Conservation (phyloP, 2,113 vertebrate genomes). For the Datnioides undecimradiatus region DNA sequence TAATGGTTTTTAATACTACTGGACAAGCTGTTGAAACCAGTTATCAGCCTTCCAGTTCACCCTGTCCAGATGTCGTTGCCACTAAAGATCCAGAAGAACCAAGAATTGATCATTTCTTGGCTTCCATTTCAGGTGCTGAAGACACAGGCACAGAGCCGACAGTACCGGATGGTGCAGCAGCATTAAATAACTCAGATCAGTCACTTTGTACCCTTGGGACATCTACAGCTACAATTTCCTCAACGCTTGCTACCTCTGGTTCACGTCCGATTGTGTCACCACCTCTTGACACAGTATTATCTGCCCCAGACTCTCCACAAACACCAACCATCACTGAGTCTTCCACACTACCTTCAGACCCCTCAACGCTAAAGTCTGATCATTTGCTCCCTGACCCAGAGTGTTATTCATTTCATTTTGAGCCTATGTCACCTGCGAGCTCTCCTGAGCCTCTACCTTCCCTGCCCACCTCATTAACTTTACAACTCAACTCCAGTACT, state of each 20-base stretch:
- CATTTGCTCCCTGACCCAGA: slow-evolving; percentile 53
- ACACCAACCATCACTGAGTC: slow-evolving; percentile 19
- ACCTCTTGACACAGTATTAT: slow-evolving; percentile 23
- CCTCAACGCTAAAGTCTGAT: not conserved
- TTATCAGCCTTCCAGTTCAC: not conserved
- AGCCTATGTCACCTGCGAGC: slow-evolving; percentile 61
- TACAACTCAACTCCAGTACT: slow-evolving; percentile 19
- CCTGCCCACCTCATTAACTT: slow-evolving; percentile 30
- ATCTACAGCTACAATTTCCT: not conserved
- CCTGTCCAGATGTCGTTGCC: not conserved
- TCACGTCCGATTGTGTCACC: not conserved
- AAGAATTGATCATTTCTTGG: not conserved
- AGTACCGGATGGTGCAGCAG: slow-evolving; percentile 22
- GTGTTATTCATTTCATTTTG: slow-evolving; percentile 67
- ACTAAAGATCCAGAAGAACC: slow-evolving; percentile 1
- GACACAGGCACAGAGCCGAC: not conserved
- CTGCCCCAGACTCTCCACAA: not conserved
- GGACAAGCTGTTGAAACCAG: not conserved
- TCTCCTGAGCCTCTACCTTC: slow-evolving; percentile 70
- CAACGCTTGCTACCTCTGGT: slow-evolving; percentile 47
- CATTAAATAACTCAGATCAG: slow-evolving; percentile 20
- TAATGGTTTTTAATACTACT: not conserved
- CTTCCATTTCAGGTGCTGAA: slow-evolving; percentile 4
- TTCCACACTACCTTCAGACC: slow-evolving; percentile 28
- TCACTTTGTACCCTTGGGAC: not conserved